Conservation (phyloP, 2,797 vertebrate species). For the Atherinosoma microstoma region DNA sequence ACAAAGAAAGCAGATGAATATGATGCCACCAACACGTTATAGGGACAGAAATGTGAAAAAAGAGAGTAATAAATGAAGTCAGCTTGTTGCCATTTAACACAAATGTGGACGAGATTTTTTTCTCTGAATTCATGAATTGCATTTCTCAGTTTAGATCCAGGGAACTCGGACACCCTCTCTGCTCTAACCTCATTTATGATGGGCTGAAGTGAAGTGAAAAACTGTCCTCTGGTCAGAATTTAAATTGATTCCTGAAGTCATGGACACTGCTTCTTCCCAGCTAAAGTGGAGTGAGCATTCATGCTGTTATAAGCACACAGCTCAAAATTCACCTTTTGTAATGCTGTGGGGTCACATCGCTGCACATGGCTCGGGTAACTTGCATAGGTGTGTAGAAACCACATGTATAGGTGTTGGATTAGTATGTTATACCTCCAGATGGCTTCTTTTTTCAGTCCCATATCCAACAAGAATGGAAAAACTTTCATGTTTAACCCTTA, state of each 20-base stretch:
- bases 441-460: neutral
- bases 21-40: neutral
- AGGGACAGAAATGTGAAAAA: neutral
- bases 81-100: neutral
- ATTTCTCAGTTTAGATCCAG: neutral
- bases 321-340: constrained; percentile 1
- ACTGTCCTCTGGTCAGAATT: neutral
- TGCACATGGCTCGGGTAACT: neutral
- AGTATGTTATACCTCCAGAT: neutral
- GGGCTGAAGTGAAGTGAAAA: neutral
- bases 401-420: neutral
- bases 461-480: neutral
- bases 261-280: neutral
- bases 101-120: neutral
- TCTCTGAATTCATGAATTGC: neutral
- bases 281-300: neutral
- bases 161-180: neutral
- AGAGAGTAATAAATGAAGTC: neutral
- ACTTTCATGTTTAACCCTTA: neutral
- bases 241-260: neutral
- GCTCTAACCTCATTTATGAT: neutral
- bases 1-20: neutral
- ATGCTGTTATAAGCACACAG: neutral
- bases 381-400: neutral
- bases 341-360: neutral